These are phyloP conservation scores for Centropus bengalensis DNA, from an alignment of 2,113 vertebrate species.

Conservation along the genomic window DNA sequence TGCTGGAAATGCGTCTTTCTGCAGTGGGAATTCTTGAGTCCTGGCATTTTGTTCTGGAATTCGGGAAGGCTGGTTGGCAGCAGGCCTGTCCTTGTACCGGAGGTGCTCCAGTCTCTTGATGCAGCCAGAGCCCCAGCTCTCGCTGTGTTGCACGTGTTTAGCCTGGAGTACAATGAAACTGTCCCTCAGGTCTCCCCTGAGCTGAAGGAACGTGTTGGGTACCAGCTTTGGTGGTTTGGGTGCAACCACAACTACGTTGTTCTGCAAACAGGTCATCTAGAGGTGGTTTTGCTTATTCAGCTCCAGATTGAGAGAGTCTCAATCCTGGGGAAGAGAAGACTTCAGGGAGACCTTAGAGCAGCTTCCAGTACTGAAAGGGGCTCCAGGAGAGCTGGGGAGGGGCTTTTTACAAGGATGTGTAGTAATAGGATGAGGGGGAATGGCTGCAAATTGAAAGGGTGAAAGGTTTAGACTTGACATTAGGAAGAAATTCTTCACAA, in stretches of 20 bases:
- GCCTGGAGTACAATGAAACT: neutral
- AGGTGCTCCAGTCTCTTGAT: too few relatives aligned
- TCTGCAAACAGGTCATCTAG: neutral
- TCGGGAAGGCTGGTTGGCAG: neutral
- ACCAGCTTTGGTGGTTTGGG: fast-evolving
- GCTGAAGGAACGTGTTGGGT: too few relatives aligned
- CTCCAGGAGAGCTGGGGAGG: too few relatives aligned
- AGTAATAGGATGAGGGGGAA: too few relatives aligned
- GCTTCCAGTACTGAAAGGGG: too few relatives aligned
- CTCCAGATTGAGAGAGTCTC: neutral
- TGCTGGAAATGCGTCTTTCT: neutral
- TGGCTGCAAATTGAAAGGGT: too few relatives aligned
- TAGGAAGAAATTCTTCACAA: too few relatives aligned
- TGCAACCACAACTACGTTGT: neutral
- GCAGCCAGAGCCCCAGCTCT: neutral
- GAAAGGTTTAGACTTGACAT: too few relatives aligned
- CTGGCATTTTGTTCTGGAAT: fast-evolving
- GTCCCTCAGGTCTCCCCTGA: neutral
- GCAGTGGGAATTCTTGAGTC: fast-evolving
- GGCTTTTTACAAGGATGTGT: too few relatives aligned
- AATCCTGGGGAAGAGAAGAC: too few relatives aligned
- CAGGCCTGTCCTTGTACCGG: neutral
- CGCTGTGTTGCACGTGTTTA: fast-evolving
- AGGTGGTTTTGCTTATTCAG: fast-evolving
- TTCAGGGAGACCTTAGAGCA: too few relatives aligned